Base-by-base conservation (phyloP, 2,888 invertebrate species). In the Pristionchus arcanus region DNA sequence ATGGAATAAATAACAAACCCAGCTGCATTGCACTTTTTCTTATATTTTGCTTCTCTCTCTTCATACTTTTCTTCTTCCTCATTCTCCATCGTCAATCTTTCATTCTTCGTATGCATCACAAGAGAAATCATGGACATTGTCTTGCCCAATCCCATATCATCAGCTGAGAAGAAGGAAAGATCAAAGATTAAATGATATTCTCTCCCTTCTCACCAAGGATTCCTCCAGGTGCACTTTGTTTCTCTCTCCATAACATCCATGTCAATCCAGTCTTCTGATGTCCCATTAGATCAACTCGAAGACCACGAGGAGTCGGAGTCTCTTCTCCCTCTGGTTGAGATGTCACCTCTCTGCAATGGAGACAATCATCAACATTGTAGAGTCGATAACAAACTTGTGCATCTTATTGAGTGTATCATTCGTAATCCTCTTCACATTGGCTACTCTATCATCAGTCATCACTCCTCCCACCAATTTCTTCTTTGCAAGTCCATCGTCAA, bases 181-280 rank as follows among this genome's bases (percentile, higher is more conserved):
- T 83, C 49, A 83, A 2, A n/a, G n/a, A 55, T 55, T 16, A 5
- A 21, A 55, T 63, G 63, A 15, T 3, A 53, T 31, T 25, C 53
- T 53, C 53, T 42, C 34, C 13, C 77, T 25, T 7, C 83, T 28
- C 96, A 96, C 97, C 97, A 87, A 98, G 96, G 92, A 98, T 97
- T 25, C 98, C 98, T 0, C 98, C 98, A 0, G 97, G 97, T 88
- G 97, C 97, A 25, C 95, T 92, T 95, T 98, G 97, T n/a, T 96
- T 96, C 96, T 98, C 98, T 34, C 98, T 96, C 98, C 98, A 98
- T 34, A 96, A 94, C 94, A 98, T 96, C 98, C 98, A 98, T 21
- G 97, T 96, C 0, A 98, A 96, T 0, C 97, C 98, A 94, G 97
- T 83, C 90, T 94, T 94, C 90, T 94, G 94, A 71, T 94, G 94